Evolutionary conservation across 2,888 invertebrate genomes (phyloP), one percentile per base, ranked within the genome.

Genomic region (Microctonus aethiopoides): DNA sequence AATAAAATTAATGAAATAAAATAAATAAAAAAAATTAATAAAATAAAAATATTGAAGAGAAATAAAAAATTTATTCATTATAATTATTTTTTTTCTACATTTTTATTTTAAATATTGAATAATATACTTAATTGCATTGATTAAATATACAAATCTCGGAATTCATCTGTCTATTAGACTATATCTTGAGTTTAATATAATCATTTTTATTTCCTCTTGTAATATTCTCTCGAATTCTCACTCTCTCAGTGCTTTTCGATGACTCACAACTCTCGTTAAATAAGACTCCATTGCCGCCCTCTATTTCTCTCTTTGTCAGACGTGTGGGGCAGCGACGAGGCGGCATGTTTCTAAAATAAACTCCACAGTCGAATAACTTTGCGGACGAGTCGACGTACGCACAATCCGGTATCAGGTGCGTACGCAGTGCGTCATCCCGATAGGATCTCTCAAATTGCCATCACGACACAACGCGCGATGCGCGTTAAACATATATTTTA

Each of bases 361-460:
- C 79, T 34, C 74, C 73, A 75, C 75, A 76, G 77, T 78, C 76
- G 76, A 80, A 80, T 81, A 81, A 80, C 80, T 82, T 61, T 64
- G 68, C 54, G 22, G 57, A 56, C 59, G 71, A 67, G 71, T 52
- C 70, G 73, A 70, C 71, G 72, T 74, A 75, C 71, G 75, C 75
- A 76, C 76, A 75, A 76, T 78, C 73, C 75, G 74, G 82, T 84
- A 84, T 85, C 85, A 84, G 84, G 83, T 84, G 85, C 83, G 78
- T 80, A 80, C 76, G 84, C 84, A 82, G 83, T 85, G 84, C 81
- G 80, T 86, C 85, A 84, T 83, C 75, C 81, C 81, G 86, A 86
- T 86, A 85, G 80, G 79, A 86, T 86, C 85, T 46, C 16, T 84
- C 69, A 24, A 82, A 81, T 83, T 46, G 46, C 46, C 80, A 71